Base-by-base conservation (phyloP, 2,797 vertebrate genomes). In the Macroramphosus scolopax region DNA sequence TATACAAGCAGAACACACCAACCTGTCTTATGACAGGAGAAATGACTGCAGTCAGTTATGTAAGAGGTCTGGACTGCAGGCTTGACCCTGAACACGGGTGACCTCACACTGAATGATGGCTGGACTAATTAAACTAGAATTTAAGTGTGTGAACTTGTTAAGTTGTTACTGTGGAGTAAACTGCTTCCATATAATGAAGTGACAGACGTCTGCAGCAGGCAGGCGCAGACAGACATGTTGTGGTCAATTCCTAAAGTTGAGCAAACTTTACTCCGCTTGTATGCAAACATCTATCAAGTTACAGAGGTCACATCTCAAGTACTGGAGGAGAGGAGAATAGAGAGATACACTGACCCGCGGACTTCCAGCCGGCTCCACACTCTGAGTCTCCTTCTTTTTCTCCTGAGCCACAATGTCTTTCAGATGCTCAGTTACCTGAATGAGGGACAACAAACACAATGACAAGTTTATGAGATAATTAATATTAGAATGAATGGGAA, bases 381-480 rank as follows among this genome's bases (percentile, higher is more conserved):
- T 67, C 54, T 90, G 91, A 6, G 84, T 84, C 48, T 94, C 94
- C 72, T 87, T 95, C 57, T 90, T 47, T 24, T 22, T 73, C 42
- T 97, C 94, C 58, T 95, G 93, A 47, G 91, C 86, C 81, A 94
- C 80, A 40, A 93, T 88, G 52, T 95, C 94, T 82, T 95, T 98
- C 76, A 98, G 86, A 75, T 96, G 93, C 57, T 97, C 95, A 25
- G 95, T 99, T 26, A 98, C 92, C 96, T 99, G 74, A 72, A 45
- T 63, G 20, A 33, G 39, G 7, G 16, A 30, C 29, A 62, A 41
- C 33, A 61, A 49, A 54, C 7, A 48, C 15, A 9, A 34, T 53
- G 34, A 28, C 34, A 29, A 18, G 48, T 30, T 6, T 25, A n/a
- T n/a, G n/a, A n/a, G n/a, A n/a, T n/a, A n/a, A n/a, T n/a, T n/a